Conservation (phyloP, 1,140 invertebrate genomes). For the Aphidius ervi region DNA sequence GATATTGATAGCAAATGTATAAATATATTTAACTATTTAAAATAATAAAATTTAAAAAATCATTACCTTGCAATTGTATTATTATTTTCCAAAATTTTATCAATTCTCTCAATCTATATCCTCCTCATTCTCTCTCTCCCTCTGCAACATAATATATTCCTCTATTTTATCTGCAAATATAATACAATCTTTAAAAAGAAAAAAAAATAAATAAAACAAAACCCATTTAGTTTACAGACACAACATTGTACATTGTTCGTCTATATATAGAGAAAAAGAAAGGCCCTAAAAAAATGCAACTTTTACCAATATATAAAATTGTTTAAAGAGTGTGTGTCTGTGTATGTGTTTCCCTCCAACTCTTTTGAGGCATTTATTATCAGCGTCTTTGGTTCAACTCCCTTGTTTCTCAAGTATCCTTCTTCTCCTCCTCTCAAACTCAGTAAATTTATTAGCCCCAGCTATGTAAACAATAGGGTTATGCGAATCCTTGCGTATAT, state of each 20-base stretch:
- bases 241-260: too few relatives aligned
- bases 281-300: too few relatives aligned
- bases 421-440: not conserved
- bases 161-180: not conserved
- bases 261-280: too few relatives aligned
- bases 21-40: too few relatives aligned
- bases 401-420: not conserved
- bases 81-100: not conserved
- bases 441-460: conserved; percentile 19
- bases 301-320: too few relatives aligned
- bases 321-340: too few relatives aligned
- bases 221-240: not conserved
- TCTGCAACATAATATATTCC: not conserved
- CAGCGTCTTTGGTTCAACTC: conserved; percentile 5
- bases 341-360: too few relatives aligned
- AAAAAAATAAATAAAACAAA: not conserved
- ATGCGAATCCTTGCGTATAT: not conserved
- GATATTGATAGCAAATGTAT: too few relatives aligned
- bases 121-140: not conserved
- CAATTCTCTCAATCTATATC: conserved; percentile 12
- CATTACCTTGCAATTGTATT: too few relatives aligned
- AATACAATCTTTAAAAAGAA: too few relatives aligned
- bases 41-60: too few relatives aligned
- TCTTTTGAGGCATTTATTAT: conserved; percentile 28
- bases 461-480: conserved; percentile 29